Evolutionary conservation across 2,888 invertebrate species (phyloP), one percentile per base, ranked within the genome.

Genomic region (Ophioninae sp.): DNA sequence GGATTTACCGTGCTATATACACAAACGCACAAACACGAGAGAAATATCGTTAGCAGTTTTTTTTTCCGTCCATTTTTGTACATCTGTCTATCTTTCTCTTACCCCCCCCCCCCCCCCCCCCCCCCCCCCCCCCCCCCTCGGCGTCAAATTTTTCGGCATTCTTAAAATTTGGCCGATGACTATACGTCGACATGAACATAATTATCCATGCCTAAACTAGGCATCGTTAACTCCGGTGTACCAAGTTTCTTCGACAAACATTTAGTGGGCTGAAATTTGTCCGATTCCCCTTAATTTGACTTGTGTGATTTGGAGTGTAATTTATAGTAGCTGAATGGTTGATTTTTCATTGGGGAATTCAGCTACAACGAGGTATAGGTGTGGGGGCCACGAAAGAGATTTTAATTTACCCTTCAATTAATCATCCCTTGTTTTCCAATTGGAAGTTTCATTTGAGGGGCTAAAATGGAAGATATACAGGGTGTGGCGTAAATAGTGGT

Each of bases 41-140:
- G 79, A 79, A 39, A 65, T 73, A 81, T 82, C 82, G 81, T 84
- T 83, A 79, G 81, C 83, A 75, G 77, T 77, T 76, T 69, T 22
- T 67, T 71, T 74, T 56, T 79, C 71, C 61, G 1, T 30, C 30
- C 30, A 30, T 30, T 30, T 30, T 30, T 30, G 30, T 30, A 30
- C 71, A 71, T 75, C 59, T 78, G 56, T 68, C 71, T 64, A 67
- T 61, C 67, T 58, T 13, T 74, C 67, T 23, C 72, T 20, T 17
- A 51, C 58, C 67, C 64, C 63, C 65, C 63, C 79, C 75, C 75
- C 67, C 74, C 64, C 74, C 63, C 17, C 65, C 67, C 7, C 65
- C 7, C 17, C 41, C 56, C 69, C 61, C 75, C 75, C 63, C 44
- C 69, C 63, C 30, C 59, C 69, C 67, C 73, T 51, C 44, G 30